Conservation (phyloP, 2,888 invertebrate species). For the Stenchaetothrips biformis region DNA sequence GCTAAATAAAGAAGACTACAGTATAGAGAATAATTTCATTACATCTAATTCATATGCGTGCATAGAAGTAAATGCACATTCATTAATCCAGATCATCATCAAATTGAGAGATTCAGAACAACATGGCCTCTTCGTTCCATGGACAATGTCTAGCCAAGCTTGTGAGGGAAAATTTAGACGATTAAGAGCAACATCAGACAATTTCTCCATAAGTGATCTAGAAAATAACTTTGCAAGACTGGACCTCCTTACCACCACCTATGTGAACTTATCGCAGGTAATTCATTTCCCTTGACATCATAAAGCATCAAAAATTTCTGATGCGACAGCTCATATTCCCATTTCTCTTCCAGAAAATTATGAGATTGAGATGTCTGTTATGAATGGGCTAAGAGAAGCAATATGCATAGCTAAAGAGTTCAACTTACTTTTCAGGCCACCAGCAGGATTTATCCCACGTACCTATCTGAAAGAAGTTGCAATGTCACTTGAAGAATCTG, state of each 20-base stretch:
- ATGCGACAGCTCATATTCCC: constrained; percentile 30
- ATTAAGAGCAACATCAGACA: constrained; percentile 30
- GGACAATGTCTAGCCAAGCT: constrained; percentile 30
- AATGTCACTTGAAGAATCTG: no score
- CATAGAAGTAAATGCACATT: constrained; percentile 31
- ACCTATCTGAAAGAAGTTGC: no score
- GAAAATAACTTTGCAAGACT: constrained; percentile 29
- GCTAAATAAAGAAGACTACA: constrained; percentile 25
- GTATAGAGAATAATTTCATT: constrained; percentile 28
- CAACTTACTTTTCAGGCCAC: no score
- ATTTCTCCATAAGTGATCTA: constrained; percentile 31
- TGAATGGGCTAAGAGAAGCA: no score
- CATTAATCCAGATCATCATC: constrained; percentile 26
- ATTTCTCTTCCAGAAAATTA: constrained; percentile 28
- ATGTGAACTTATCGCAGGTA: not conserved
- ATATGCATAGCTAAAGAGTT: no score
- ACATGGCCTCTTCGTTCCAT: constrained; percentile 30
- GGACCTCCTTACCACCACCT: not conserved
- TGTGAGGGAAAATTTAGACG: constrained; percentile 32
- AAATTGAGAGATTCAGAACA: constrained; percentile 21
- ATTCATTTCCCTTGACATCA: constrained; percentile 28
- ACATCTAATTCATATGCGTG: constrained; percentile 29
- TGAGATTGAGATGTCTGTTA: no score
- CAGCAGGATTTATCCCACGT: no score
- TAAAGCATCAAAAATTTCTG: constrained; percentile 31